phyloP scores from a whole-genome alignment of 2,113 vertebrate species.

The Chitala chitala region DNA sequence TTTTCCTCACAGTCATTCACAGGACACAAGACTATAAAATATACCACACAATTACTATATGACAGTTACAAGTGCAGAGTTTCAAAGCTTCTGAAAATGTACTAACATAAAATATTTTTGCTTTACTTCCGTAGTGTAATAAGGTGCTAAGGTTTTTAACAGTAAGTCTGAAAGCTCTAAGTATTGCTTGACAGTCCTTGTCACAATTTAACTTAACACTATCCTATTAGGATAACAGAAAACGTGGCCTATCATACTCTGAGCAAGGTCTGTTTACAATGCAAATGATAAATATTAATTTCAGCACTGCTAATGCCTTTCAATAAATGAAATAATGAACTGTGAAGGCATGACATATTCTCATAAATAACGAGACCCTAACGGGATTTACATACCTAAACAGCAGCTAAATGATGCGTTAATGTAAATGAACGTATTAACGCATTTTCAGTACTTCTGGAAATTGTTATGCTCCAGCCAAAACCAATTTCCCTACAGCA shows the following conservation, averaged over 20 bases:
- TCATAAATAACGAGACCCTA: slow-evolving; percentile 49
- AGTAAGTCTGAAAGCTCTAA: too few species aligned
- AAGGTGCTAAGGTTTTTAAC: too few species aligned
- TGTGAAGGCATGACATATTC: slow-evolving; percentile 53
- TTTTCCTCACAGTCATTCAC: too few species aligned
- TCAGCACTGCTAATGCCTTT: slow-evolving; percentile 24
- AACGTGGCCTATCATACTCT: slow-evolving; percentile 38
- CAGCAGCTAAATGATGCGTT: slow-evolving; percentile 50
- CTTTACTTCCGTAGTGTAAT: too few species aligned
- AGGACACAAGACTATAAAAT: too few species aligned
- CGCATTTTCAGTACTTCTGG: background rate
- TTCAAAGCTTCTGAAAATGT: too few species aligned
- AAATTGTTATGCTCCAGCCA: slow-evolving; percentile 13
- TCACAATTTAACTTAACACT: background rate
- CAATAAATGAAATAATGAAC: slow-evolving; percentile 37
- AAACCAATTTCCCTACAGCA: background rate
- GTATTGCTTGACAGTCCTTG: background rate
- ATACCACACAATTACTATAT: too few species aligned
- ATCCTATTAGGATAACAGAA: background rate
- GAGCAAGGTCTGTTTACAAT: slow-evolving; percentile 47
- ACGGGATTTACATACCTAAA: slow-evolving; percentile 64
- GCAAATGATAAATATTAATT: slow-evolving; percentile 57
- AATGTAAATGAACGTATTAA: slow-evolving; percentile 14
- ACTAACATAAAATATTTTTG: too few species aligned
- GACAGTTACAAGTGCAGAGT: too few species aligned